Evolutionary conservation across 37 sponge, comb jelly and placozoan species (phyloP).

Genomic region (Bolinopsis microptera): DNA sequence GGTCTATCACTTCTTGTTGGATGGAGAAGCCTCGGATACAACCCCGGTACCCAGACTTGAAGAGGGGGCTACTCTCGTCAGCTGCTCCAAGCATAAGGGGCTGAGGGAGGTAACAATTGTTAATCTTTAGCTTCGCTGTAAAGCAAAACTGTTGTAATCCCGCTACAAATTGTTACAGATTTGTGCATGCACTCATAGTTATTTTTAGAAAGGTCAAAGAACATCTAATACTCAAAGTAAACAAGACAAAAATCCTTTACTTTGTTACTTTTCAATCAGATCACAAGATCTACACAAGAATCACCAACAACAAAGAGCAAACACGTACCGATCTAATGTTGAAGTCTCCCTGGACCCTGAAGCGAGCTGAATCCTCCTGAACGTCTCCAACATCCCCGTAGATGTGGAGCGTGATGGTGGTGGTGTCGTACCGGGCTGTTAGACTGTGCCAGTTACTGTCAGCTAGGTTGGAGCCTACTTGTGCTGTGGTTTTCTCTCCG

Average conservation of each 20-base stretch:
- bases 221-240: no score
- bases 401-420: background rate
- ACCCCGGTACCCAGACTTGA: slow-evolving; percentile 24
- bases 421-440: slow-evolving; percentile 7
- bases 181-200: background rate
- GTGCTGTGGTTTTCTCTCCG: background rate
- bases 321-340: background rate
- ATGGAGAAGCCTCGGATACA: slow-evolving; percentile 34
- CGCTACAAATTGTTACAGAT: background rate
- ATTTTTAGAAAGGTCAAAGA: no score
- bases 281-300: no score
- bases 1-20: background rate
- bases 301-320: no score
- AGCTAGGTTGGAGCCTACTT: background rate
- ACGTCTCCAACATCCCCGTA: slow-evolving; percentile 18
- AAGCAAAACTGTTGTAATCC: no score
- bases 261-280: no score
- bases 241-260: no score
- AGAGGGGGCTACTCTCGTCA: background rate
- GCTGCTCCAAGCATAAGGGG: background rate
- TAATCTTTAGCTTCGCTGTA: no score
- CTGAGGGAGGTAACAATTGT: no score
- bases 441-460: slow-evolving; percentile 22
- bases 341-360: background rate
- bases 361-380: background rate